Evolutionary conservation across 2,797 vertebrate species (phyloP).

Genomic region (Mergus octosetaceus): DNA sequence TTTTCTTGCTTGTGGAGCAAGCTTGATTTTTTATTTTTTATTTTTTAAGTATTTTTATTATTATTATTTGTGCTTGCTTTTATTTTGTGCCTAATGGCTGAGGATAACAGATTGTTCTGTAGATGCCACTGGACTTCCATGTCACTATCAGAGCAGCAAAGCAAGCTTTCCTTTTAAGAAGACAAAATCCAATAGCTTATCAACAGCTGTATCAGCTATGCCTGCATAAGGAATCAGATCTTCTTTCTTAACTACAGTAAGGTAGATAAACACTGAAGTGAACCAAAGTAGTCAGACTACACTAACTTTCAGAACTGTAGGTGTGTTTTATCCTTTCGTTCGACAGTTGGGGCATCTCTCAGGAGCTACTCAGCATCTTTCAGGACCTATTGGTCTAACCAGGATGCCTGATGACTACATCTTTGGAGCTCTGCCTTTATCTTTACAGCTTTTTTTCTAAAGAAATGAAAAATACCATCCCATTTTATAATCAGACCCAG

Average conservation of each 20-base stretch:
- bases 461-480: background rate
- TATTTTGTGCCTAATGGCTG: background rate
- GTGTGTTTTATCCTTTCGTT: background rate
- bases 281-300: background rate
- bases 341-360: background rate
- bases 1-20: background rate
- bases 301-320: background rate
- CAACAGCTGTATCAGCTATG: background rate
- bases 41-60: too few relatives aligned
- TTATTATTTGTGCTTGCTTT: background rate
- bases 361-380: background rate
- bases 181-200: background rate
- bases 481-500: background rate
- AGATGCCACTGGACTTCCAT: background rate
- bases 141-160: background rate
- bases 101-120: background rate
- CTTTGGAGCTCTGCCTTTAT: background rate
- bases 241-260: background rate
- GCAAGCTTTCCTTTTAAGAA: fast-evolving
- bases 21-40: background rate
- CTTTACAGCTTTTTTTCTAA: background rate
- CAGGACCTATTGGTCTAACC: background rate
- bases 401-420: background rate
- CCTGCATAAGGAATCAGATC: background rate
- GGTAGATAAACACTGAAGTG: background rate